These are phyloP conservation scores for Ormyrus pomaceus DNA, from an alignment of 2,888 invertebrate genomes.

Conservation along the genomic window DNA sequence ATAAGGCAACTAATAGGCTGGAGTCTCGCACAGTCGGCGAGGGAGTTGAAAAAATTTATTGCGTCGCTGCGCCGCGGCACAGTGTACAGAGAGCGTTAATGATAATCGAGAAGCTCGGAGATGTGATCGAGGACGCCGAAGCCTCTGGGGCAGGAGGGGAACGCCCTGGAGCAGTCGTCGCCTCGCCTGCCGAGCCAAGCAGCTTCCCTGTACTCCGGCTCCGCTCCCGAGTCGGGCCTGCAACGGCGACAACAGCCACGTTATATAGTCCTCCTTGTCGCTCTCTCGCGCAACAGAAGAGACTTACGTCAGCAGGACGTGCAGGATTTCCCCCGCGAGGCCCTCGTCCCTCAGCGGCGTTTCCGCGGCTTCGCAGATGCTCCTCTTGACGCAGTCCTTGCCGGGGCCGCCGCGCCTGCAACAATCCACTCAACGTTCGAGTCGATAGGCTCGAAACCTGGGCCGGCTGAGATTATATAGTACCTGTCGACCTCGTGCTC, in stretches of 20 bases:
- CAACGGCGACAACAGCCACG: conserved; percentile 61
- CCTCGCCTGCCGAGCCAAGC: conserved; percentile 81
- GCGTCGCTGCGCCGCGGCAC: too few relatives aligned
- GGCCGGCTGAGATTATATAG: background rate
- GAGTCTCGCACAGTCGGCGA: background rate
- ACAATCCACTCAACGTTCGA: background rate
- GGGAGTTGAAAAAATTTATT: background rate
- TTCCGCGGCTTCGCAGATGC: conserved; percentile 82
- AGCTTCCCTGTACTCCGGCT: conserved; percentile 79
- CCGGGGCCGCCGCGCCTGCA: conserved; percentile 79
- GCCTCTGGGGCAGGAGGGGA: conserved; percentile 80
- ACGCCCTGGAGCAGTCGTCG: conserved; percentile 82
- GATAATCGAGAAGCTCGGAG: conserved; percentile 42
- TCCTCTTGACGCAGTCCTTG: conserved; percentile 81
- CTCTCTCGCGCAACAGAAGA: background rate
- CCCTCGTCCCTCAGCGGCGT: conserved; percentile 79
- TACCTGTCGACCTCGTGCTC: conserved; percentile 74
- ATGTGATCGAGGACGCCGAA: conserved; percentile 80
- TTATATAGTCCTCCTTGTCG: conserved; percentile 1
- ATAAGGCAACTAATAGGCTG: background rate
- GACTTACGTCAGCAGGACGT: conserved; percentile 75
- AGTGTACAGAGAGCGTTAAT: conserved; percentile 18
- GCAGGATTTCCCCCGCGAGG: conserved; percentile 78
- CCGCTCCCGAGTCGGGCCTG: conserved; percentile 77
- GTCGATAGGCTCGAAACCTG: background rate